A percentile compares a stretch with the other conserved stretches of the same genome.
These are phyloP conservation scores for Beris morrisii DNA, from an alignment of 2,888 invertebrate species.

Conservation along the genomic window DNA sequence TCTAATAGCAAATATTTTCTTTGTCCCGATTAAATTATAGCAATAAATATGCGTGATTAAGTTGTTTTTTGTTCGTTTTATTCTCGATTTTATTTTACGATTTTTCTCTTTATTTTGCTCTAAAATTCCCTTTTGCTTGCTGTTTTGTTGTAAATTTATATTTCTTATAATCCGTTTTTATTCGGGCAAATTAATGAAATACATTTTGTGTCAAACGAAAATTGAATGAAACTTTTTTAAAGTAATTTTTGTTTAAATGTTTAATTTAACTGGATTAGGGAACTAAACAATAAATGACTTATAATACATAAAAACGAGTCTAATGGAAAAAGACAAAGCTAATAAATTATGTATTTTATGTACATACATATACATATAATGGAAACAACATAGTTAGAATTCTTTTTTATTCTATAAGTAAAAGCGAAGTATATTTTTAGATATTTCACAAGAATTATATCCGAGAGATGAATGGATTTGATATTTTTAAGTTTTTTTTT, in stretches of 20 bases:
- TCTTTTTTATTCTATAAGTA: constrained; percentile 23
- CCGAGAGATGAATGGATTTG: constrained; percentile 29
- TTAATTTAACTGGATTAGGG: neutral
- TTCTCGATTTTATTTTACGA: constrained; percentile 7
- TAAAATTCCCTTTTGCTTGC: constrained; percentile 27
- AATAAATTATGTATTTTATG: constrained; percentile 19
- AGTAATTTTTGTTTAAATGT: neutral
- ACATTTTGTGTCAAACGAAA: neutral
- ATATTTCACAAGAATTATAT: constrained; percentile 6
- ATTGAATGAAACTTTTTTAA: neutral
- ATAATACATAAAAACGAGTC: constrained; percentile 19
- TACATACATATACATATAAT: constrained; percentile 23
- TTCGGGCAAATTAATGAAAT: neutral
- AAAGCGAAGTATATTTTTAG: constrained; percentile 16
- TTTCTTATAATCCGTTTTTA: constrained; percentile 6
- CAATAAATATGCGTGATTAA: constrained; percentile 35
- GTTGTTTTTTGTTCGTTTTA: constrained; percentile 26
- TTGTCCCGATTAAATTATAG: constrained; percentile 29
- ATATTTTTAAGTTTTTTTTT: constrained; percentile 13
- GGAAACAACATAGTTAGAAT: constrained; percentile 16
- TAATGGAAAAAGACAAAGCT: constrained; percentile 16
- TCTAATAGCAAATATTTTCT: constrained; percentile 18
- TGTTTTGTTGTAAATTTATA: neutral
- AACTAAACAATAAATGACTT: neutral
- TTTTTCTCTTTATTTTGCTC: constrained; percentile 20